Conservation (phyloP, 2,888 invertebrate genomes). For the Petrolisthes cinctipes region DNA sequence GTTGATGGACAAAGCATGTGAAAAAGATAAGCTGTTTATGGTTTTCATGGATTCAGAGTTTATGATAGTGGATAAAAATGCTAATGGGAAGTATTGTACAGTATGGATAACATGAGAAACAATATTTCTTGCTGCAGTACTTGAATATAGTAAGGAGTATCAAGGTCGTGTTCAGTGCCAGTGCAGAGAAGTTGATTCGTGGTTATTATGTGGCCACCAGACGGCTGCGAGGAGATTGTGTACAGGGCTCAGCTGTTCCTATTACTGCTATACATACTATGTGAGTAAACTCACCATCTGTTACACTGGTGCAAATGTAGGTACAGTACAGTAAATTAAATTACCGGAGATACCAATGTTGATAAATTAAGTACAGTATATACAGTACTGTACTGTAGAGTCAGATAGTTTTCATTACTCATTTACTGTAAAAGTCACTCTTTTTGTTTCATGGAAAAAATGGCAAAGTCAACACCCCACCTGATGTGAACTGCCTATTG, state of each 20-base stretch:
- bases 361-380: neutral
- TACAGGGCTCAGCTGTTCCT: constrained; percentile 66
- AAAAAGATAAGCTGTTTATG: neutral
- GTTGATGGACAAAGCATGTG: too few relatives aligned
- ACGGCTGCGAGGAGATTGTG: constrained; percentile 69
- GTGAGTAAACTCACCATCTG: constrained; percentile 66
- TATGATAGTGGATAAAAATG: too few relatives aligned
- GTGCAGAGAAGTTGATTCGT: constrained; percentile 70
- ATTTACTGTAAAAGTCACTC: too few relatives aligned
- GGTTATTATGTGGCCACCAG: constrained; percentile 72
- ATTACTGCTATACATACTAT: constrained; percentile 68
- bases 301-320: neutral
- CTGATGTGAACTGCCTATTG: neutral
- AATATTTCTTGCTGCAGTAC: constrained; percentile 24
- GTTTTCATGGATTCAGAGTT: neutral
- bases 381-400: neutral
- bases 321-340: neutral
- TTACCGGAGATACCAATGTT: neutral
- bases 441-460: too few relatives aligned
- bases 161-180: constrained; percentile 66
- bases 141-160: constrained; percentile 65
- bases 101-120: too few relatives aligned
- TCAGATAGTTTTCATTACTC: too few relatives aligned
- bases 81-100: too few relatives aligned
- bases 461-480: neutral